phyloP scores from a whole-genome alignment of 2,797 vertebrate species.

The Spinibarbus caldwelli region DNA sequence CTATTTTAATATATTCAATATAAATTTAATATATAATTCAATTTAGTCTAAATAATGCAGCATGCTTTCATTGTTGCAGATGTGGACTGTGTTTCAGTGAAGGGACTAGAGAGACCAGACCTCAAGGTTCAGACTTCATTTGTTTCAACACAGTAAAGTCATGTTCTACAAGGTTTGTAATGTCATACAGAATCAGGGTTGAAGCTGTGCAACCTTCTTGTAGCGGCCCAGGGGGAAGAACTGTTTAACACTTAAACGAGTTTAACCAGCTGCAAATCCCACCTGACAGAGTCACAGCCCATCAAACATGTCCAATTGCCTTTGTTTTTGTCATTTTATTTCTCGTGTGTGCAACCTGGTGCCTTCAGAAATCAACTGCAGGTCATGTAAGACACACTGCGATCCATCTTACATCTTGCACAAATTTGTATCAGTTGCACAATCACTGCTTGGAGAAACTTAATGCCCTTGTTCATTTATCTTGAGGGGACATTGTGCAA shows the following conservation, averaged over 20 bases:
- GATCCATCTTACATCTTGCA: conserved; percentile 8
- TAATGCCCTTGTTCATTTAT: conserved; percentile 23
- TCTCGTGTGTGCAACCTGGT: conserved; percentile 4
- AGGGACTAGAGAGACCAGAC: not conserved
- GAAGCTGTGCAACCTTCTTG: conserved; percentile 31
- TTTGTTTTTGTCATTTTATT: not conserved
- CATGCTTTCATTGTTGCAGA: not conserved
- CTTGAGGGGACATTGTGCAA: conserved; percentile 41
- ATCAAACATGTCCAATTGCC: not conserved
- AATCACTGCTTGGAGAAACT: conserved; percentile 21
- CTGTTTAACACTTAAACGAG: conserved; percentile 25
- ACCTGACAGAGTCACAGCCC: conserved; percentile 1
- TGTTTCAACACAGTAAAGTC: conserved; percentile 23
- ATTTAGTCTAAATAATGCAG: not conserved
- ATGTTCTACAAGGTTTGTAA: conserved; percentile 25
- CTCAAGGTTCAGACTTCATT: conserved; percentile 19
- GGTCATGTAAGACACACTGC: not conserved
- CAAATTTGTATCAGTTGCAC: conserved; percentile 6
- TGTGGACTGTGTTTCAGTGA: conserved; percentile 18
- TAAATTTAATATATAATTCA: not conserved
- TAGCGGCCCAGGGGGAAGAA: conserved; percentile 15
- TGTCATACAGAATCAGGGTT: conserved; percentile 31
- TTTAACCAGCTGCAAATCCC: conserved; percentile 4
- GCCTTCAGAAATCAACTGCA: conserved; percentile 18
- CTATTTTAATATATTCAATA: not conserved